Conservation (phyloP, 2,888 invertebrate genomes). For the Globia sparganii region DNA sequence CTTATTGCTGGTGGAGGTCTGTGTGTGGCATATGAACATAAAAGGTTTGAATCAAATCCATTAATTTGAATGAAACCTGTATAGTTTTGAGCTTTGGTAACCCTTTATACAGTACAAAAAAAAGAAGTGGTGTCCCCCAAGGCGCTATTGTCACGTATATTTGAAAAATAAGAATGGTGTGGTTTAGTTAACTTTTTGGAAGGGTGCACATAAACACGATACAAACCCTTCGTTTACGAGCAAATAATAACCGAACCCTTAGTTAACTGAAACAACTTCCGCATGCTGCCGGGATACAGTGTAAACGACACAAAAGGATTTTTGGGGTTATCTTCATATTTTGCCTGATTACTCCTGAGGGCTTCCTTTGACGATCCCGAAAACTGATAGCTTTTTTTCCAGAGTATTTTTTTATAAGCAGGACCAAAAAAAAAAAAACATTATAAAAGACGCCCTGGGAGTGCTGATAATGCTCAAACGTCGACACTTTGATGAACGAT, state of each 20-base stretch:
- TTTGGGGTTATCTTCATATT: slow-evolving; percentile 27
- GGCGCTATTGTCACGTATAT: background rate
- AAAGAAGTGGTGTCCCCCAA: background rate
- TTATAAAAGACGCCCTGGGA: too few relatives aligned
- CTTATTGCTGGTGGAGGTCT: slow-evolving; percentile 27
- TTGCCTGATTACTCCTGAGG: slow-evolving; percentile 9
- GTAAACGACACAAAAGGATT: slow-evolving; percentile 41
- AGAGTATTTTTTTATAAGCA: background rate
- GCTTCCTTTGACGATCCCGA: background rate
- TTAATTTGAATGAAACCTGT: slow-evolving; percentile 37
- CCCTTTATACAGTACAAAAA: background rate
- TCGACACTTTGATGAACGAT: background rate
- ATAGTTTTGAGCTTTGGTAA: slow-evolving; percentile 1
- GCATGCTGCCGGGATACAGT: slow-evolving; percentile 9
- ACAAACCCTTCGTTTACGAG: slow-evolving; percentile 25
- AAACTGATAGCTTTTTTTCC: slow-evolving; percentile 1
- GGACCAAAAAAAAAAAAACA: background rate
- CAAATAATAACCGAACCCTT: slow-evolving; percentile 30
- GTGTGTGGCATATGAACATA: slow-evolving; percentile 26
- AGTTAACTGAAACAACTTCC: slow-evolving; percentile 30
- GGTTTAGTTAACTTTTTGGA: background rate
- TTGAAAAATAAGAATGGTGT: slow-evolving; percentile 12
- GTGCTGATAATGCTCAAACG: background rate
- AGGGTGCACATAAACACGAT: slow-evolving; percentile 1
- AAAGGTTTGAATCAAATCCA: slow-evolving; percentile 34